These are phyloP conservation scores for Pogonocichla stellata DNA, from an alignment of 2,113 vertebrate genomes.

Conservation along the genomic window DNA sequence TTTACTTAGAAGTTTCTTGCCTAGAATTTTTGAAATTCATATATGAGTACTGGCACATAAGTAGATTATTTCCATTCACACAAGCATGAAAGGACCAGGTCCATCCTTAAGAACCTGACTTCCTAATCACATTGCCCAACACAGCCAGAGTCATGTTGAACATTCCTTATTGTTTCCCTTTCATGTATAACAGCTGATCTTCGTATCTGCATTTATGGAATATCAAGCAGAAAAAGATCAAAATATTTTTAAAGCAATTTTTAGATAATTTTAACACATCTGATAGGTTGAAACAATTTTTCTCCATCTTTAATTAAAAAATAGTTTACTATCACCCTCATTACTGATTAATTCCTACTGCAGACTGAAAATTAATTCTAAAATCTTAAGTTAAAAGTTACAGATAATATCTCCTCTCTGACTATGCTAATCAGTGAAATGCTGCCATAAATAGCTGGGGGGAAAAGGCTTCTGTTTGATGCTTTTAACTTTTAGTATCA, in stretches of 20 bases:
- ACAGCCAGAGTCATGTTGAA: slow-evolving; percentile 4
- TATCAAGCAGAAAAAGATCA: background rate
- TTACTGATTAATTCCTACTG: background rate
- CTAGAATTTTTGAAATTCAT: background rate
- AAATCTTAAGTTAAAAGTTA: slow-evolving; percentile 17
- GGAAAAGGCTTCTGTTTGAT: background rate
- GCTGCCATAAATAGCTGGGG: background rate
- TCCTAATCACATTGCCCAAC: slow-evolving; percentile 38
- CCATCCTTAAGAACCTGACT: slow-evolving; percentile 39
- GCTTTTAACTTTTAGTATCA: background rate
- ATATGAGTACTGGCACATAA: background rate
- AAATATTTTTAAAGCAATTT: background rate
- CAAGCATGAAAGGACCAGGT: slow-evolving; percentile 34
- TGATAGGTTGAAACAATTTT: background rate
- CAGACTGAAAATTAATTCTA: background rate
- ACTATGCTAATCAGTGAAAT: background rate
- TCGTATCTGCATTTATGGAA: background rate
- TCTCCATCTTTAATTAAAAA: background rate
- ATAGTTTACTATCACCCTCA: background rate
- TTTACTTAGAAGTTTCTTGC: background rate
- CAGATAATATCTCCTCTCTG: background rate
- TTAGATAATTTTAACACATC: background rate
- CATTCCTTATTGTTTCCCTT: background rate
- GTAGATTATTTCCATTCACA: background rate
- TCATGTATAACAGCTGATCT: background rate